These are phyloP conservation scores for Megaceryle maxima DNA, from an alignment of 2,113 vertebrate species.

Conservation along the genomic window DNA sequence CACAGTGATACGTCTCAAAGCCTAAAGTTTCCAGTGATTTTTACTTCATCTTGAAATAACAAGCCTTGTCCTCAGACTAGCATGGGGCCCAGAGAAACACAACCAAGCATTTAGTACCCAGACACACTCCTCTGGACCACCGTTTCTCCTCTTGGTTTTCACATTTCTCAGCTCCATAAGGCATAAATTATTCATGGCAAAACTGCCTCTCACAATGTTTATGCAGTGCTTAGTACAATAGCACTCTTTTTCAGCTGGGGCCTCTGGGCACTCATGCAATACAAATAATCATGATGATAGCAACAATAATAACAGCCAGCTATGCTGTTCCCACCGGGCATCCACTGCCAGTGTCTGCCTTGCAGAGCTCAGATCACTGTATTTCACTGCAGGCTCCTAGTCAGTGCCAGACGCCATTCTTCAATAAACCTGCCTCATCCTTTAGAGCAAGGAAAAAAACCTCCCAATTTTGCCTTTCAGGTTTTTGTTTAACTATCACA, in stretches of 20 bases:
- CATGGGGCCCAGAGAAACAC: not conserved
- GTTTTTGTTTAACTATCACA: conserved; percentile 10
- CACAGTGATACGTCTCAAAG: not conserved
- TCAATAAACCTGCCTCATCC: not conserved
- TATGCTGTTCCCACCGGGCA: not conserved
- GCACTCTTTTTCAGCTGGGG: not conserved
- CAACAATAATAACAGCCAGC: conserved; percentile 34
- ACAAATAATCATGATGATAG: conserved; percentile 46
- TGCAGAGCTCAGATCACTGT: not conserved
- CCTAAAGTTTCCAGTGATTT: not conserved
- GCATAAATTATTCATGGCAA: conserved; percentile 52
- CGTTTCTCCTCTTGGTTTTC: not conserved
- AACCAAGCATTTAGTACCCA: not conserved
- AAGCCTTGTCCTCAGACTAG: not conserved
- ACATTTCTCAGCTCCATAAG: conserved; percentile 7
- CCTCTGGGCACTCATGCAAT: conserved; percentile 48
- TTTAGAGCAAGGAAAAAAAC: not conserved
- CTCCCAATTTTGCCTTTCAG: not conserved
- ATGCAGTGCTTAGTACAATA: conserved; percentile 31
- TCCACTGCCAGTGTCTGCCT: not conserved
- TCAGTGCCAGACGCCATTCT: not conserved
- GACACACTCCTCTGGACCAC: not conserved
- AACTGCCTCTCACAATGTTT: conserved; percentile 33
- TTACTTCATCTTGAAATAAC: not conserved
- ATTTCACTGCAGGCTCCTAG: not conserved